These are phyloP conservation scores for Idaea straminata DNA, from an alignment of 2,888 invertebrate species.

Conservation along the genomic window DNA sequence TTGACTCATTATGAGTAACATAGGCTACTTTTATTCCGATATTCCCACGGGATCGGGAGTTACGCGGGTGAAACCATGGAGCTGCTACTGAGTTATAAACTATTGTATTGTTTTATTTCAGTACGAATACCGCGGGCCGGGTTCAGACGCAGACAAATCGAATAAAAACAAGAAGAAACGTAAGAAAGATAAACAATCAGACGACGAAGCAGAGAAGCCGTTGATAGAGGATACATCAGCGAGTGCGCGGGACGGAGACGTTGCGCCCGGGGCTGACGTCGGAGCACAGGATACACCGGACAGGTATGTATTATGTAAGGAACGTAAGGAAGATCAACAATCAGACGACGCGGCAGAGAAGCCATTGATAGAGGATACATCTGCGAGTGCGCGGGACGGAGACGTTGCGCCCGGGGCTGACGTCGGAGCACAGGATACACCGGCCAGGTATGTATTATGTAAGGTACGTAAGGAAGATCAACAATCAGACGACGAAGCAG, in stretches of 20 bases:
- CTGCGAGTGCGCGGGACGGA: conserved; percentile 15
- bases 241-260: conserved; percentile 17
- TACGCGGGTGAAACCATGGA: too few relatives aligned
- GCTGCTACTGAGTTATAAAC: too few relatives aligned
- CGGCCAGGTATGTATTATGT: conserved; percentile 3
- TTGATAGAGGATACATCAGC: conserved; percentile 33
- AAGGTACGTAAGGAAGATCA: conserved; percentile 91
- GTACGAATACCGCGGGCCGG: conserved; percentile 89
- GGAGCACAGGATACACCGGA: conserved; percentile 10
- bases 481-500: conserved; percentile 84
- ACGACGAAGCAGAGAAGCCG: conserved; percentile 80
- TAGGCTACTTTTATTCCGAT: too few relatives aligned
- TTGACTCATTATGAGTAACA: too few relatives aligned
- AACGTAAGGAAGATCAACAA: conserved; percentile 90
- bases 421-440: conserved; percentile 9
- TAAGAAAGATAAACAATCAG: conserved; percentile 90
- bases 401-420: conserved; percentile 11
- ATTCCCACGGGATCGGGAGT: too few relatives aligned
- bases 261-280: conserved; percentile 5
- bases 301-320: conserved; percentile 62
- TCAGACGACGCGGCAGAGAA: conserved; percentile 83
- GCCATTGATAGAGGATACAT: conserved; percentile 37
- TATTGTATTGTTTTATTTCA: conserved; percentile 53
- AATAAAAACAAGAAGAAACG: conserved; percentile 88
- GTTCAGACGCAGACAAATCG: conserved; percentile 71